Conservation (phyloP, 2,113 vertebrate species). For the Caranx ignobilis region DNA sequence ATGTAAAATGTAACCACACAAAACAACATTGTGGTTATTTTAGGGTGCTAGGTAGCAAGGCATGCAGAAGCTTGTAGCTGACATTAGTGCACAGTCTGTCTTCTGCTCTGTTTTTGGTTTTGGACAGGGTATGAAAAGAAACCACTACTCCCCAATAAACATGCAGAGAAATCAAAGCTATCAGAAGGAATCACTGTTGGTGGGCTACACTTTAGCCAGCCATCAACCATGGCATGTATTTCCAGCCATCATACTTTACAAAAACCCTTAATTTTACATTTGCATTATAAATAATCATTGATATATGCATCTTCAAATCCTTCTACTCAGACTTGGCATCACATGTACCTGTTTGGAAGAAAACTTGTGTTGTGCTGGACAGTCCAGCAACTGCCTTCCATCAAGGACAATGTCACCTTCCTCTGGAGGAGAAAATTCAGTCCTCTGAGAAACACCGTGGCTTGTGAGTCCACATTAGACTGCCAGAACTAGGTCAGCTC, state of each 20-base stretch:
- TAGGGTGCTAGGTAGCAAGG: too few species aligned
- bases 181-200: too few species aligned
- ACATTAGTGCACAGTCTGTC: too few species aligned
- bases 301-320: not conserved
- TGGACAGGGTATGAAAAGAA: too few species aligned
- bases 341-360: conserved; percentile 20
- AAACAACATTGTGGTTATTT: too few species aligned
- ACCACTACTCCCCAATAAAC: not conserved
- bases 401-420: conserved; percentile 79
- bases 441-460: conserved; percentile 66
- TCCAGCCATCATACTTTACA: not conserved
- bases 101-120: too few species aligned
- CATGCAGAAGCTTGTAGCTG: too few species aligned
- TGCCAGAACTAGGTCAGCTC: conserved; percentile 75
- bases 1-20: too few species aligned
- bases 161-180: too few species aligned
- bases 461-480: conserved; percentile 49
- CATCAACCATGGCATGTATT: not conserved
- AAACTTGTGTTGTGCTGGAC: conserved; percentile 43
- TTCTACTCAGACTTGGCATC: not conserved
- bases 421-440: conserved; percentile 62
- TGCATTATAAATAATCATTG: not conserved
- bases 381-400: conserved; percentile 64
- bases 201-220: too few species aligned
- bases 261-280: not conserved